These are phyloP conservation scores for Plectrocnemia conspersa DNA, from an alignment of 1,140 invertebrate species.

Conservation along the genomic window DNA sequence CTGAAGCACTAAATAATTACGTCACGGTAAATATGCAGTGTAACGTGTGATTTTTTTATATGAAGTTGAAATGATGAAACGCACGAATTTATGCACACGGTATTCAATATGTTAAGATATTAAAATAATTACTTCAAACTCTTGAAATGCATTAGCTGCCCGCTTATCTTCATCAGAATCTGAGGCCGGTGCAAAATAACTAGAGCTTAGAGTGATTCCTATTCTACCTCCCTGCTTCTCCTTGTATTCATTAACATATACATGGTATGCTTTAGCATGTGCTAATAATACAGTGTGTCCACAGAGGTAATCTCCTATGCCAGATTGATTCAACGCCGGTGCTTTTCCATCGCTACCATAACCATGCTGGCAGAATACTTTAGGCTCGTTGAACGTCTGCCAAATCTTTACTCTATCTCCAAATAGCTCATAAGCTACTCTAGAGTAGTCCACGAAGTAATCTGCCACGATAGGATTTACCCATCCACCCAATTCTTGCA, in stretches of 20 bases:
- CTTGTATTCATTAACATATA: constrained; percentile 56
- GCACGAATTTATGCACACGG: too few species aligned
- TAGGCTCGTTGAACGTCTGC: constrained; percentile 51
- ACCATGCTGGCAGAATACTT: constrained; percentile 39
- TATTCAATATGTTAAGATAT: too few species aligned
- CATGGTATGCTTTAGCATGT: constrained; percentile 52
- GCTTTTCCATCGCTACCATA: constrained; percentile 44
- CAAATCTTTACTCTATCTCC: constrained; percentile 40
- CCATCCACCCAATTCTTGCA: constrained; percentile 55
- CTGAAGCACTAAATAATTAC: too few species aligned
- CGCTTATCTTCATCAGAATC: constrained; percentile 47
- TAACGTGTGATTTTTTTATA: too few species aligned
- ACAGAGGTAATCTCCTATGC: constrained; percentile 49
- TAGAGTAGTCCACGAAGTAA: constrained; percentile 45
- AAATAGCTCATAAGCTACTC: constrained; percentile 40
- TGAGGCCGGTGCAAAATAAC: constrained; percentile 51
- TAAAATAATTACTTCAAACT: constrained; percentile 37
- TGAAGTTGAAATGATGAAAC: too few species aligned
- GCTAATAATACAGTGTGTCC: constrained; percentile 51
- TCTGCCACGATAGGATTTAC: constrained; percentile 49
- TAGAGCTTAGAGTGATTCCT: constrained; percentile 53
- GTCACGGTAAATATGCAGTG: too few species aligned
- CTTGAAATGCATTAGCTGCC: constrained; percentile 45
- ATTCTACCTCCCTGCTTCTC: constrained; percentile 45
- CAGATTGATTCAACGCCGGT: constrained; percentile 41